Conservation (phyloP, 2,113 vertebrate genomes). For the Rhabdomys dilectus region DNA sequence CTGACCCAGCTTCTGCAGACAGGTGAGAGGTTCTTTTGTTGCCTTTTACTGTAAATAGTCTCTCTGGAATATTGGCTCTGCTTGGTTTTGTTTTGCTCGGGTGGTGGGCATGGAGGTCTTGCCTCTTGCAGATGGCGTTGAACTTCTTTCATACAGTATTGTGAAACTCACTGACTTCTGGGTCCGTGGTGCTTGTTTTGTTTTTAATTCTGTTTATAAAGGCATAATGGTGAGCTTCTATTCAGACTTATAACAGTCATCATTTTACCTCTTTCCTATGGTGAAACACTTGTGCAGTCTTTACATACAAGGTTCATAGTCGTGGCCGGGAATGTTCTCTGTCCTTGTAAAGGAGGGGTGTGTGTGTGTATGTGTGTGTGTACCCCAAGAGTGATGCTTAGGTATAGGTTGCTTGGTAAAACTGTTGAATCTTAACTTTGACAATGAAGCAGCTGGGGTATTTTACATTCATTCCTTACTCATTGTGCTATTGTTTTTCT, state of each 20-base stretch:
- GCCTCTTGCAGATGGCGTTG: neutral
- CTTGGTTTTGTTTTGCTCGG: neutral
- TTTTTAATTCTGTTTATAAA: constrained; percentile 57
- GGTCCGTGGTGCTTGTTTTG: neutral
- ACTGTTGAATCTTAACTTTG: constrained; percentile 40
- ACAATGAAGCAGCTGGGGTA: constrained; percentile 31
- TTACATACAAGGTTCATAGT: neutral
- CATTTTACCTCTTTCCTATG: neutral
- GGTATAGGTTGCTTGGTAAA: neutral
- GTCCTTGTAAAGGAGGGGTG: neutral
- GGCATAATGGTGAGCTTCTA: neutral
- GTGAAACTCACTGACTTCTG: neutral
- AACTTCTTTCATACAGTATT: constrained; percentile 29
- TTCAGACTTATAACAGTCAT: neutral
- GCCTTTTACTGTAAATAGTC: constrained; percentile 13
- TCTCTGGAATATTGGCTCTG: neutral
- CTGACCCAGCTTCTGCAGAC: constrained; percentile 98
- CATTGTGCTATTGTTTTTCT: constrained; percentile 64
- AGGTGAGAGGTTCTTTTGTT: constrained; percentile 86
- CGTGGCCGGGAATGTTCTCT: neutral
- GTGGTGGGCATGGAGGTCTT: neutral
- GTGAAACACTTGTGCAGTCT: neutral
- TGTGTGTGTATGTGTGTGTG: too few species aligned
- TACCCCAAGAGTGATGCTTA: constrained; percentile 7
- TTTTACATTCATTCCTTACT: constrained; percentile 35